phyloP scores from a whole-genome alignment of 2,888 invertebrate genomes.

The Troides aeacus region DNA sequence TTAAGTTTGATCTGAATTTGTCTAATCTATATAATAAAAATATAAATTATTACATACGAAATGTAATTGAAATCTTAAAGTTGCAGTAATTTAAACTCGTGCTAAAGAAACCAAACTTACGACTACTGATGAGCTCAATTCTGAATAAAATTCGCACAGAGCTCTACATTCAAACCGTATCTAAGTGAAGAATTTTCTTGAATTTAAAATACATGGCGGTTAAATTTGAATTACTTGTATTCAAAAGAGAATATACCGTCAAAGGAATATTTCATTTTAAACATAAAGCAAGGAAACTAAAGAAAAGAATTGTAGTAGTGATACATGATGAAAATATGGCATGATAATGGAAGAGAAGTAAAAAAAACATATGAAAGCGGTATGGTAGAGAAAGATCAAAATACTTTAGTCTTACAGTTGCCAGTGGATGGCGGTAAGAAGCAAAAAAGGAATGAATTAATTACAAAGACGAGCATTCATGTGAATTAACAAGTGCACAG shows the following conservation, averaged over 20 bases:
- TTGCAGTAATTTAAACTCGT: conserved; percentile 2
- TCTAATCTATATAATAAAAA: too few relatives aligned
- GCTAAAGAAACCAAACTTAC: conserved; percentile 14
- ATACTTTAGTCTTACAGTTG: not conserved
- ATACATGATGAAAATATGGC: too few relatives aligned
- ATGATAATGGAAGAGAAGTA: too few relatives aligned
- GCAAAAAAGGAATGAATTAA: conserved; percentile 14
- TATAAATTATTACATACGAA: too few relatives aligned
- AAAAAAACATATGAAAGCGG: not conserved
- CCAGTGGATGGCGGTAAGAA: not conserved
- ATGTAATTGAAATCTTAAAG: too few relatives aligned
- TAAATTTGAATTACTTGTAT: not conserved
- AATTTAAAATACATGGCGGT: conserved; percentile 8
- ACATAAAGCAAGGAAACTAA: not conserved
- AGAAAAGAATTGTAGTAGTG: not conserved
- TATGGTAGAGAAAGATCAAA: not conserved
- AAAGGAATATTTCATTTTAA: too few relatives aligned
- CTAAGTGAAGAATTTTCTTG: conserved; percentile 1
- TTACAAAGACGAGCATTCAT: conserved; percentile 3
- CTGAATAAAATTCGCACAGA: conserved; percentile 15
- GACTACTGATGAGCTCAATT: conserved; percentile 24
- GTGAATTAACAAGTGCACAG: conserved; percentile 4
- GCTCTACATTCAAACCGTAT: conserved; percentile 14
- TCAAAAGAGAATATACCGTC: not conserved
- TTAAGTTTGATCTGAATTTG: too few relatives aligned